Conservation (phyloP, 2,888 invertebrate species). For the Acleris sparsana region DNA sequence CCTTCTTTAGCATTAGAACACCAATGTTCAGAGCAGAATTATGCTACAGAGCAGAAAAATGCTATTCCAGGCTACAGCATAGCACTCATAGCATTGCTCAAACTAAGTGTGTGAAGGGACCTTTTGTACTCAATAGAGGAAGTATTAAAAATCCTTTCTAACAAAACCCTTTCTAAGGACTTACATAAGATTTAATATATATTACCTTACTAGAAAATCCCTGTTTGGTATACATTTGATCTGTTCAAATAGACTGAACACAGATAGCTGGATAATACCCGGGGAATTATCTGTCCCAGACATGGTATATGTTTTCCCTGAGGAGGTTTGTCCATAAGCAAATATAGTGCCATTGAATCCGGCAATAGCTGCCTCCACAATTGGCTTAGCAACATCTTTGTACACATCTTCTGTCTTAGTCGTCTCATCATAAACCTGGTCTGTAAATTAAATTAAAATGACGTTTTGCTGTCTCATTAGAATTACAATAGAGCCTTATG, state of each 20-base stretch:
- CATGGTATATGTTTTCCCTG: constrained; percentile 94
- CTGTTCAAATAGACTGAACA: constrained; percentile 87
- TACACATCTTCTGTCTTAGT: constrained; percentile 86
- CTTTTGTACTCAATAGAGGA: too few species aligned
- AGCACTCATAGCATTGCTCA: too few species aligned
- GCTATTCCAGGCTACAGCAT: too few species aligned
- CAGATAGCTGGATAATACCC: constrained; percentile 90
- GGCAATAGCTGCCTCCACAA: constrained; percentile 87
- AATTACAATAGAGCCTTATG: constrained; percentile 45
- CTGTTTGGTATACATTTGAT: constrained; percentile 85
- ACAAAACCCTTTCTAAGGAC: too few species aligned
- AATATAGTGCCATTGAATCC: constrained; percentile 95
- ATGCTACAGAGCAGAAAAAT: too few species aligned
- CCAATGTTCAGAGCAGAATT: too few species aligned
- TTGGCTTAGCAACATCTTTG: constrained; percentile 86
- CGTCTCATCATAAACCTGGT: constrained; percentile 87
- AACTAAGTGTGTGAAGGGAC: too few species aligned
- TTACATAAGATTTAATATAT: neutral
- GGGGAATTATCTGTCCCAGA: constrained; percentile 87
- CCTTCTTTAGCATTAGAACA: too few species aligned
- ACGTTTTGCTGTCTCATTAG: constrained; percentile 43
- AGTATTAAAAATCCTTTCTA: too few species aligned
- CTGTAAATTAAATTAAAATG: constrained; percentile 72
- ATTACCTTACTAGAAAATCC: constrained; percentile 88
- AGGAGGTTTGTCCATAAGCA: constrained; percentile 96